These are phyloP conservation scores for Brachionus rotundiformis DNA, from an alignment of 1,140 invertebrate species.

Conservation along the genomic window DNA sequence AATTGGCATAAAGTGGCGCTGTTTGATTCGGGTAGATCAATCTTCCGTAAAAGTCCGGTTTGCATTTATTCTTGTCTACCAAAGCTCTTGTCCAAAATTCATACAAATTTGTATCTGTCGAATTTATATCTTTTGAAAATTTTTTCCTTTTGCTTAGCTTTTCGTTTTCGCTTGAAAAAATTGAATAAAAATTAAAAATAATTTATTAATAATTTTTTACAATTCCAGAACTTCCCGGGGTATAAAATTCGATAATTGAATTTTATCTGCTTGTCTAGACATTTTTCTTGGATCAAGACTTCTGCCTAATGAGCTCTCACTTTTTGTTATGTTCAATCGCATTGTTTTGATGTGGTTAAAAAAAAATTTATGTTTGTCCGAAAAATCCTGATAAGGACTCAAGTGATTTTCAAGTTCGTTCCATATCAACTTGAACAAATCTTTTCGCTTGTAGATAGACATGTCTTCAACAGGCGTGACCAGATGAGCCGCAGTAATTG, in stretches of 20 bases:
- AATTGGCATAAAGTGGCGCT: constrained; percentile 49
- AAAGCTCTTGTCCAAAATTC: constrained; percentile 27
- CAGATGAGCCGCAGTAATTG: not conserved
- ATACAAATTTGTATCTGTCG: constrained; percentile 5
- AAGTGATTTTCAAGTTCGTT: constrained; percentile 19
- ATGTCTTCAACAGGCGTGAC: not conserved
- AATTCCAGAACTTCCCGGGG: constrained; percentile 23
- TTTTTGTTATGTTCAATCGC: not conserved
- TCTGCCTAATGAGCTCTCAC: not conserved
- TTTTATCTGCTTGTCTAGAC: constrained; percentile 15
- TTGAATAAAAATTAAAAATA: not conserved
- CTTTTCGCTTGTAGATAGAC: constrained; percentile 18
- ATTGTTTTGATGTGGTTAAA: constrained; percentile 40
- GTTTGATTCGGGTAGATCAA: constrained; percentile 18
- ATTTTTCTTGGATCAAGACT: constrained; percentile 29
- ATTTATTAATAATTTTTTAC: constrained; percentile 16
- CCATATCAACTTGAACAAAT: constrained; percentile 29
- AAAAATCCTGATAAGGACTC: constrained; percentile 34
- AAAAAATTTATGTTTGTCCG: constrained; percentile 40
- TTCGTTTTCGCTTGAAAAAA: constrained; percentile 34
- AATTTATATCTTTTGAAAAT: constrained; percentile 23
- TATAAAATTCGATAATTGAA: not conserved
- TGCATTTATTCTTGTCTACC: not conserved
- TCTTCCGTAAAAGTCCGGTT: constrained; percentile 34
- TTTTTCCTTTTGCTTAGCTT: constrained; percentile 36